phyloP scores from a whole-genome alignment of 2,113 vertebrate species.

The Australoheros scitulus region DNA sequence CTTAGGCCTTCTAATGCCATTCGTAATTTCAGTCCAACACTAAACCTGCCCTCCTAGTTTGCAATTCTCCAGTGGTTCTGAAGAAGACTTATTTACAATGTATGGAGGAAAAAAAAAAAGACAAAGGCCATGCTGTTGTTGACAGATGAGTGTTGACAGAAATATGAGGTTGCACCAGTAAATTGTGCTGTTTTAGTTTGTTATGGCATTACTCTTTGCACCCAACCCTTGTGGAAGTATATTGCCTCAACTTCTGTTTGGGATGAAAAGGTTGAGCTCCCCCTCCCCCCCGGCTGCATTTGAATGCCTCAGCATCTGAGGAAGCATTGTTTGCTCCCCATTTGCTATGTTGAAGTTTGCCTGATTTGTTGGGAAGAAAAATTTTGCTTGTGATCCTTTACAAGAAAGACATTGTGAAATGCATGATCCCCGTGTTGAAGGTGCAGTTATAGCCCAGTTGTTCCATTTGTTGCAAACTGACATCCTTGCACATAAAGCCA shows the following conservation, averaged over 20 bases:
- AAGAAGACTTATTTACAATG: background rate
- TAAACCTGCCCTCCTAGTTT: background rate
- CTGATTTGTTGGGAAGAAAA: slow-evolving; percentile 7
- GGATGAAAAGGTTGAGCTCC: background rate
- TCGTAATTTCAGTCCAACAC: background rate
- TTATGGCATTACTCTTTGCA: background rate
- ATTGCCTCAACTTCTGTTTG: background rate
- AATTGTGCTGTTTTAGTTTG: slow-evolving; percentile 3
- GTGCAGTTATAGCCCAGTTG: background rate
- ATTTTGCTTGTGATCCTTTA: slow-evolving; percentile 5
- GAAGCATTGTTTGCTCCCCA: background rate
- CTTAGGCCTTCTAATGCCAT: background rate
- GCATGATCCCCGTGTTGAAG: slow-evolving; percentile 21
- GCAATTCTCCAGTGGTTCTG: background rate
- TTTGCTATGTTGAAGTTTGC: slow-evolving; percentile 17
- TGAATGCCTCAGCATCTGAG: slow-evolving; percentile 18
- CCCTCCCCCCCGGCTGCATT: slow-evolving; percentile 4
- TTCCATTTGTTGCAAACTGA: slow-evolving; percentile 14
- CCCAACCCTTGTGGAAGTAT: background rate
- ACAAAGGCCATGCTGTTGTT: background rate
- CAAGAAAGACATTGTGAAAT: background rate
- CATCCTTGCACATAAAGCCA: slow-evolving; percentile 19
- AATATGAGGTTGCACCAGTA: background rate
- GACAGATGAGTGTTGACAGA: background rate
- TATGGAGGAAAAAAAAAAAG: background rate